A percentile compares a stretch with the other conserved stretches of the same genome.
Conservation (phyloP, 1,140 invertebrate species). For the Venustaconcha ellipsiformis region DNA sequence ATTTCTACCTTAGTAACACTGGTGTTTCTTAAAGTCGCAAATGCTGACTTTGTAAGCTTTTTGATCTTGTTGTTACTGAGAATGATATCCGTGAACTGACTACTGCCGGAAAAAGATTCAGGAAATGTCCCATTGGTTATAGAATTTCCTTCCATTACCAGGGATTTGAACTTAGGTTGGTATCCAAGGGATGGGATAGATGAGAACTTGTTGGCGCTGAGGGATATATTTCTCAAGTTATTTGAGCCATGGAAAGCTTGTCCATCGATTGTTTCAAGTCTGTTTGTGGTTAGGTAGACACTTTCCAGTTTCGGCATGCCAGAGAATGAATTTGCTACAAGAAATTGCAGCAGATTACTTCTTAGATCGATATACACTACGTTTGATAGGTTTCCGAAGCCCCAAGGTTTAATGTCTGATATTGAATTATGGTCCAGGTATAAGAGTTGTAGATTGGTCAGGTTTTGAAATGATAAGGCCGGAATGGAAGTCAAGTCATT, state of each 20-base stretch:
- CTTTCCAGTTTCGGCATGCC: conserved; percentile 21
- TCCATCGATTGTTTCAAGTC: conserved; percentile 32
- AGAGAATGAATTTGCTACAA: conserved; percentile 33
- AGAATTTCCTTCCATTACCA: conserved; percentile 44
- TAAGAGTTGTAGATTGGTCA: conserved; percentile 35
- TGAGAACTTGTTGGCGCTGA: conserved; percentile 39
- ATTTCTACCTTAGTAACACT: conserved; percentile 37
- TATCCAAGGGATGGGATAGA: conserved; percentile 32
- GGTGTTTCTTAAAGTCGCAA: conserved; percentile 31
- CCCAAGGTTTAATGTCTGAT: conserved; percentile 14
- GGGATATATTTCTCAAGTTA: conserved; percentile 26
- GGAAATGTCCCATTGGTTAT: conserved; percentile 46
- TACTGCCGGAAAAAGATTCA: conserved; percentile 10
- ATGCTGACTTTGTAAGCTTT: conserved; percentile 35
- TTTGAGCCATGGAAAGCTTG: conserved; percentile 33
- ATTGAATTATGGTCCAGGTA: conserved; percentile 38
- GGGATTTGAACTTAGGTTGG: conserved; percentile 26
- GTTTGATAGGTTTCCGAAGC: conserved; percentile 26
- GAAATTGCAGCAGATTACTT: conserved; percentile 31
- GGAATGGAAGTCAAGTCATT: conserved; percentile 34
- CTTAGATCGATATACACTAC: conserved; percentile 24
- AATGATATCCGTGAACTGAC: conserved; percentile 25
- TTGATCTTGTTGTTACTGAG: conserved; percentile 48
- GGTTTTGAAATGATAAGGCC: conserved; percentile 6
- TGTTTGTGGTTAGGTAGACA: conserved; percentile 36